phyloP scores from a whole-genome alignment of 1,140 invertebrate species.

The Diorhabda carinulata region DNA sequence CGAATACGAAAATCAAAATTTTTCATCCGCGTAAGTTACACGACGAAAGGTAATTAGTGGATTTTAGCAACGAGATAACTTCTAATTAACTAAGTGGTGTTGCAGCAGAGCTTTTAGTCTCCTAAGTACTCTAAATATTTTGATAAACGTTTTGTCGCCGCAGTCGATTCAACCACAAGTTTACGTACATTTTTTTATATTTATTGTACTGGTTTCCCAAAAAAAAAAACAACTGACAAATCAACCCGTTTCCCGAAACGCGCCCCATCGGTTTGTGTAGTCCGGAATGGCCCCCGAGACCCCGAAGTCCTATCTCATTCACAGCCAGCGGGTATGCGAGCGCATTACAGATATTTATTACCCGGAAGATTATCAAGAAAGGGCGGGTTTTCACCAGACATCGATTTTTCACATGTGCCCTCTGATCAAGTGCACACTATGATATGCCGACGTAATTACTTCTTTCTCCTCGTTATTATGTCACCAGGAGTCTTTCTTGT shows the following conservation, averaged over 20 bases:
- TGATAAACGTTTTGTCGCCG: too few relatives aligned
- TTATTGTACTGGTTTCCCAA: neutral
- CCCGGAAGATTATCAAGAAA: constrained; percentile 41
- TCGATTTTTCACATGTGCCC: constrained; percentile 46
- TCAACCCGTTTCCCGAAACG: too few relatives aligned
- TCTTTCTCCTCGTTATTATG: constrained; percentile 18
- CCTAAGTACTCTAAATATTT: too few relatives aligned
- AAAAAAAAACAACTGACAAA: too few relatives aligned
- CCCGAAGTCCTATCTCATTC: constrained; percentile 41
- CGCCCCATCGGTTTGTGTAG: neutral
- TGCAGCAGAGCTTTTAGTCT: too few relatives aligned
- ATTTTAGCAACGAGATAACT: too few relatives aligned
- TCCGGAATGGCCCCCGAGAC: constrained; percentile 16
- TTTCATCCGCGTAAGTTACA: too few relatives aligned
- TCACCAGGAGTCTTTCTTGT: neutral
- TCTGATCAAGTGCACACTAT: constrained; percentile 35
- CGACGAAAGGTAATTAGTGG: too few relatives aligned
- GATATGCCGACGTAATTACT: constrained; percentile 31
- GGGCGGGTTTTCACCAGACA: constrained; percentile 39
- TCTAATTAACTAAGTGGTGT: too few relatives aligned
- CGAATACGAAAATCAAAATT: too few relatives aligned
- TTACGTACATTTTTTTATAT: too few relatives aligned
- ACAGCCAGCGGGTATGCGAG: constrained; percentile 46
- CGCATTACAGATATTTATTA: constrained; percentile 47
- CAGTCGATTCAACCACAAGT: too few relatives aligned